Evolutionary conservation across 2,888 invertebrate species (phyloP).

Genomic region (Rosalia funebris): DNA sequence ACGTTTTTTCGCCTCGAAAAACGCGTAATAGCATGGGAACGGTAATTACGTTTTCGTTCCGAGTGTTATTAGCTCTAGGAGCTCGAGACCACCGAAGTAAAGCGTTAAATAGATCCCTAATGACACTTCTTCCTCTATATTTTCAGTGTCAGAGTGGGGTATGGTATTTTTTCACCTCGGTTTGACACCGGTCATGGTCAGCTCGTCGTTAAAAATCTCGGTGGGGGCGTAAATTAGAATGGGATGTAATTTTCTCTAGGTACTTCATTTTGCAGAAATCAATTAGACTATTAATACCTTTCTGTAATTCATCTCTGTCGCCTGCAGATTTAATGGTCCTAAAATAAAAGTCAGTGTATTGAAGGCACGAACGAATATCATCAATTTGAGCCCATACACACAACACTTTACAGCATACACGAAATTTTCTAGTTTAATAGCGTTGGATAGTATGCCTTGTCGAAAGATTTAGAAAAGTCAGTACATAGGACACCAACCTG

Average conservation of each 20-base stretch:
- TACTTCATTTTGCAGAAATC: background rate
- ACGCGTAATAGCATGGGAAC: background rate
- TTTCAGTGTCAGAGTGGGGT: no score
- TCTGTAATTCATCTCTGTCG: background rate
- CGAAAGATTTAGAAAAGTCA: background rate
- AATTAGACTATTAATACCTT: background rate
- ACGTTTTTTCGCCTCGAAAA: background rate
- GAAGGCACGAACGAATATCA: background rate
- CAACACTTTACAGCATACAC: background rate
- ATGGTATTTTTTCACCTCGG: no score
- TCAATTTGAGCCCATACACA: background rate
- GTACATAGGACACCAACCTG: background rate
- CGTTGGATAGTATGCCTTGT: background rate
- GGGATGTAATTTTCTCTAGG: no score
- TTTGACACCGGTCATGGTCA: no score
- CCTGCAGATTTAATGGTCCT: background rate
- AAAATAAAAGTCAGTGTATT: background rate
- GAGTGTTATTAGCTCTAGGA: background rate
- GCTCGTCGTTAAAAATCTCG: no score
- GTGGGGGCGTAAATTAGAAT: no score
- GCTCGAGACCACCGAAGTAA: constrained; percentile 1
- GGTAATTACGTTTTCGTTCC: background rate
- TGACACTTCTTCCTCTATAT: no score
- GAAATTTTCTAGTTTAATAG: background rate
- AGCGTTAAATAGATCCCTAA: no score